Conservation (phyloP, 2,888 invertebrate genomes). For the Fabriciana adippe region DNA sequence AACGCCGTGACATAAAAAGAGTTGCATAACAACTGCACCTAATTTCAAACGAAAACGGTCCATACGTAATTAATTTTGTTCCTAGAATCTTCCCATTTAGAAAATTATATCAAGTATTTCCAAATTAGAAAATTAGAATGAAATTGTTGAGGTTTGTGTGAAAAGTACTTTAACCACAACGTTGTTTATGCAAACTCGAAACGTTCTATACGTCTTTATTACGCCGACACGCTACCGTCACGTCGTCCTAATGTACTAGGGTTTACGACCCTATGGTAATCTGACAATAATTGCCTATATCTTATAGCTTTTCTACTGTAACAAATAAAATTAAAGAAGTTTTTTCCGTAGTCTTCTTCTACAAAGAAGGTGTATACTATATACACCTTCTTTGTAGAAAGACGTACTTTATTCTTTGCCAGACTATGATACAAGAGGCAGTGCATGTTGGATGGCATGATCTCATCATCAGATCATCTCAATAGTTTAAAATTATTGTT, state of each 20-base stretch:
- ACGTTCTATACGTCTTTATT: constrained; percentile 65
- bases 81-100: neutral
- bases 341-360: too few species aligned
- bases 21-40: too few species aligned
- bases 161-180: constrained; percentile 12
- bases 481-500: too few species aligned
- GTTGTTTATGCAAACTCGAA: constrained; percentile 51
- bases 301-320: constrained; percentile 15
- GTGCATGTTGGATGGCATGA: too few species aligned
- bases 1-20: too few species aligned
- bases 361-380: too few species aligned
- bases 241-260: constrained; percentile 48
- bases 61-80: neutral
- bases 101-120: neutral
- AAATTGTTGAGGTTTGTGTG: constrained; percentile 5
- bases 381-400: too few species aligned
- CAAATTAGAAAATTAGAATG: neutral
- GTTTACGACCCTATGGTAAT: constrained; percentile 39
- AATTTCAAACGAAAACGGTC: neutral
- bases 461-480: too few species aligned
- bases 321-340: too few species aligned
- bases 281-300: constrained; percentile 37
- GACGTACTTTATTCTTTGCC: too few species aligned
- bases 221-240: constrained; percentile 56
- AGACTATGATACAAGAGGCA: too few species aligned